Evolutionary conservation across 2,113 vertebrate genomes (phyloP).

Genomic region (Xerus inauris): DNA sequence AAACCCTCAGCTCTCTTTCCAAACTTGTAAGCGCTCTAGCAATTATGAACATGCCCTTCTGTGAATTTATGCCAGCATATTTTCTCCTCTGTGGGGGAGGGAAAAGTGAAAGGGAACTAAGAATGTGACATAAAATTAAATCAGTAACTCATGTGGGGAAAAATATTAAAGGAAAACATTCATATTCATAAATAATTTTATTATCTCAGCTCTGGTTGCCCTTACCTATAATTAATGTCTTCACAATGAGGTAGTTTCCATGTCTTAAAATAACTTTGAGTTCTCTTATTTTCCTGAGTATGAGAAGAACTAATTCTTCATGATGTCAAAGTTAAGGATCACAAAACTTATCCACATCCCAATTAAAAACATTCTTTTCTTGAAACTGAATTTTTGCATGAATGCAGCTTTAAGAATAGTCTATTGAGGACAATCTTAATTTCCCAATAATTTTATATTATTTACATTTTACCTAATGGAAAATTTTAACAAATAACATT

Average conservation of each 20-base stretch:
- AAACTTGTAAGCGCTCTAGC: not conserved
- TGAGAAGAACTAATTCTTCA: slow-evolving; percentile 80
- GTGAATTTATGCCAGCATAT: not conserved
- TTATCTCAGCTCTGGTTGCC: slow-evolving; percentile 76
- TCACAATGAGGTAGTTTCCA: slow-evolving; percentile 73
- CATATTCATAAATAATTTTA: slow-evolving; percentile 76
- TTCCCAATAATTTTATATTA: not conserved
- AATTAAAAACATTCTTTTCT: slow-evolving; percentile 42
- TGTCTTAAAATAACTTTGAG: slow-evolving; percentile 76
- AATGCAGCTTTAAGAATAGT: slow-evolving; percentile 8
- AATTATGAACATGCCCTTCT: not conserved
- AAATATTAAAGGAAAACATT: slow-evolving; percentile 73
- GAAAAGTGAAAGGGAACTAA: not conserved
- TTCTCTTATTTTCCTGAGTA: slow-evolving; percentile 76
- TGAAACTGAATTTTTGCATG: not conserved
- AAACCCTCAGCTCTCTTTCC: not conserved
- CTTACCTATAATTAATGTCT: slow-evolving; percentile 70
- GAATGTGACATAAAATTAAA: slow-evolving; percentile 53
- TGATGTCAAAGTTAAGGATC: slow-evolving; percentile 76
- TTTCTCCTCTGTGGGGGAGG: not conserved
- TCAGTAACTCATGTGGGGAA: not conserved
- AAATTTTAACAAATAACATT: slow-evolving; percentile 7
- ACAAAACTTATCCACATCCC: slow-evolving; percentile 59
- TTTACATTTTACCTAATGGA: not conserved
- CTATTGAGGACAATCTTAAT: not conserved